Conservation (phyloP, 2,113 vertebrate species). For the Halcyon senegalensis region DNA sequence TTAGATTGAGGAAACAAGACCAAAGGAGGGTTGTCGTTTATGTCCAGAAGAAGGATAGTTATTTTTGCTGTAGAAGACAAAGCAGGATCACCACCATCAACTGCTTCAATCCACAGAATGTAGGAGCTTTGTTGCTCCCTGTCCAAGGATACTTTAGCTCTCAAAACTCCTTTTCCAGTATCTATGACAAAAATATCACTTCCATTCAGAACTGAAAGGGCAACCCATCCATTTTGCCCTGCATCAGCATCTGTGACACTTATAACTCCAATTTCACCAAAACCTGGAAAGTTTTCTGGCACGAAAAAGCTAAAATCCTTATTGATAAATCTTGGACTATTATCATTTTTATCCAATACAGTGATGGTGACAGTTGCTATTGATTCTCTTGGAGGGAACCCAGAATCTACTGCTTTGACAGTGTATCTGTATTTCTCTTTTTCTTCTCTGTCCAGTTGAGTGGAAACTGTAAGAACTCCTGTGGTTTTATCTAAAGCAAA, state of each 20-base stretch:
- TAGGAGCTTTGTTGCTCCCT: constrained; percentile 97
- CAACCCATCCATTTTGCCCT: constrained; percentile 93
- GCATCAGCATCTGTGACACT: constrained; percentile 94
- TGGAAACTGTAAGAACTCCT: constrained; percentile 89
- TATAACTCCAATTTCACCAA: constrained; percentile 94
- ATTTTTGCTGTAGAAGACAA: constrained; percentile 95
- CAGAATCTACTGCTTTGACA: constrained; percentile 90
- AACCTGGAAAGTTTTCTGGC: constrained; percentile 96
- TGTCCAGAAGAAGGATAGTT: constrained; percentile 92
- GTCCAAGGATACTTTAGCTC: constrained; percentile 92
- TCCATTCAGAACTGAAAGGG: constrained; percentile 93
- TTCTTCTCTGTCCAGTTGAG: constrained; percentile 92
- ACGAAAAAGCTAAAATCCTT: constrained; percentile 99
- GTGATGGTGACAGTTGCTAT: constrained; percentile 90
- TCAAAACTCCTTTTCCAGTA: constrained; percentile 90
- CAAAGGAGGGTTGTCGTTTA: constrained; percentile 96
- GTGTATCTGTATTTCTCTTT: constrained; percentile 94
- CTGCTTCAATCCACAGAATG: constrained; percentile 90
- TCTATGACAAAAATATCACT: constrained; percentile 98
- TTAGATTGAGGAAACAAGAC: constrained; percentile 98
- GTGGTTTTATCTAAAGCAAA: constrained; percentile 87
- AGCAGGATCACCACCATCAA: constrained; percentile 91
- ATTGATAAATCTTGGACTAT: constrained; percentile 96
- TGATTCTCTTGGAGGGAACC: constrained; percentile 88
- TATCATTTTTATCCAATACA: constrained; percentile 95